Conservation (phyloP, 1,140 invertebrate genomes). For the Eriocheir sinensis region DNA sequence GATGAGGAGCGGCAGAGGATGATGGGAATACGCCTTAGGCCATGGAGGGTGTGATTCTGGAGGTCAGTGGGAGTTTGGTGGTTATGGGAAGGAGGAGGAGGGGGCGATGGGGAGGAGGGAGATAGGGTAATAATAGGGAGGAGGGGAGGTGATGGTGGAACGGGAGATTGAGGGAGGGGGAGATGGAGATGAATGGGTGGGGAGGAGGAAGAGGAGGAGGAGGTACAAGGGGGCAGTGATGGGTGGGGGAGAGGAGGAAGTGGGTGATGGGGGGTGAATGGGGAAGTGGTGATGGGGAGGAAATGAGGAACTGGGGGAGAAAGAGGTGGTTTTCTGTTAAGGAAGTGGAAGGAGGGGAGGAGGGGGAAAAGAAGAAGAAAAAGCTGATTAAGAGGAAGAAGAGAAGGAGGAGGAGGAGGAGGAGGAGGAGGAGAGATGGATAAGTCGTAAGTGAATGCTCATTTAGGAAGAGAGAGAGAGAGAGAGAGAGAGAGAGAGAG, state of each 20-base stretch:
- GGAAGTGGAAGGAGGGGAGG: too few relatives aligned
- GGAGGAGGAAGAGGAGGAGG: neutral
- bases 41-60: neutral
- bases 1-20: neutral
- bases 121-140: neutral
- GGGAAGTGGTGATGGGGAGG: too few relatives aligned
- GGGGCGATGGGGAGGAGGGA: neutral
- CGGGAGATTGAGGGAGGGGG: neutral
- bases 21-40: too few relatives aligned
- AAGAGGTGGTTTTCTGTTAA: too few relatives aligned
- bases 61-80: too few relatives aligned
- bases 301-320: too few relatives aligned
- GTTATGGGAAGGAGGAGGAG: neutral
- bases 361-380: too few relatives aligned
- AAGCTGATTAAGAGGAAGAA: neutral
- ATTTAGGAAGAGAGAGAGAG: constrained; percentile 22
- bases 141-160: neutral
- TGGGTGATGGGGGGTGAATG: too few relatives aligned
- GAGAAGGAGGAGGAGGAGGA: neutral
- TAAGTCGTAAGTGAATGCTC: neutral
- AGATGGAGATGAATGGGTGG: neutral
- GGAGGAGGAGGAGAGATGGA: neutral
- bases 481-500: constrained; percentile 16
- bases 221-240: neutral
- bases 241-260: neutral